Evolutionary conservation across 1,140 invertebrate genomes (phyloP), one percentile per base, ranked within the genome.

Genomic region (Penaeus japonicus): DNA sequence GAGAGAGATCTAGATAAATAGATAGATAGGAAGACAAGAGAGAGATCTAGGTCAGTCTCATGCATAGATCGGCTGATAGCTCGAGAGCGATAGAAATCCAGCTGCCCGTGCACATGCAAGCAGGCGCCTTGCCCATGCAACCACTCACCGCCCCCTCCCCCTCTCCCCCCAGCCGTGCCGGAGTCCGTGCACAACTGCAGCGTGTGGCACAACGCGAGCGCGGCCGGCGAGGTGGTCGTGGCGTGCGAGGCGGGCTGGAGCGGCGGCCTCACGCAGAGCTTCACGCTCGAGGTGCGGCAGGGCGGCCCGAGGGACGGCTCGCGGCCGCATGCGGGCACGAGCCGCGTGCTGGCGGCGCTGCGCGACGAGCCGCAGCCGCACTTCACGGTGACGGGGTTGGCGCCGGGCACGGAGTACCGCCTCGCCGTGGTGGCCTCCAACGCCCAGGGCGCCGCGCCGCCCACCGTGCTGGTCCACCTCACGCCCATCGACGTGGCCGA

Each of bases 371-470:
- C 84, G 18, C 70, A 54, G 80, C 87, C 87, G 10, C 73, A 83
- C 55, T 96, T 96, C 92, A 93, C 94, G 84, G 93, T 96, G 87
- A 94, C 94, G 91, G 94, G 94, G 89, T 93, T 96, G 82, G 93
- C 95, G 86, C 94, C 95, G 0, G 95, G 95, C 35, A 93, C 39
- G 10, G 87, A 88, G 35, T 88, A 88, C 70, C 57, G 73, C 24
- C 70, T 88, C 2, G 81, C 80, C 2, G 80, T 88, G 0, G 80
- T 83, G 39, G 80, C 87, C 12, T 57, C 80, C 65, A 88, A 88
- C 54, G 54, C 87, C 20, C 87, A 88, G 27, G 87, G 87, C 4
- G n/a, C 39, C 12, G 87, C 87, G 18, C 30, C 62, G 7, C 87
- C 87, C 35, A 88, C 87, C 3, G 22, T 75, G 70, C 87, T 88